These are phyloP conservation scores for Balaeniceps rex DNA, from an alignment of 2,113 vertebrate species.

Conservation along the genomic window DNA sequence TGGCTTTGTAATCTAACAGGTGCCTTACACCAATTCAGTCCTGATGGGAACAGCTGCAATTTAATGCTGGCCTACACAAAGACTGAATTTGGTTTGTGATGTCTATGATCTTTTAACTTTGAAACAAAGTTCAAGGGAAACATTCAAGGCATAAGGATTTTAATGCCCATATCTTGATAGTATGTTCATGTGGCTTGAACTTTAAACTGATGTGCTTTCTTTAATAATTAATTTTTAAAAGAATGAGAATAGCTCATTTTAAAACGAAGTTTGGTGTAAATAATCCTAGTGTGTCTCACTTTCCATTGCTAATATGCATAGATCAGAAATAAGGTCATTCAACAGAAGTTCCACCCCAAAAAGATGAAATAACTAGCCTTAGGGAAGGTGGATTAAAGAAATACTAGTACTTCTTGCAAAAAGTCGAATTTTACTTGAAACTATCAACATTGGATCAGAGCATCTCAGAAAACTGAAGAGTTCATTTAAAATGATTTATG, in stretches of 20 bases:
- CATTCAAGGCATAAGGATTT: constrained; percentile 68
- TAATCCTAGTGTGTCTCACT: not conserved
- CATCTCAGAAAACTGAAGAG: not conserved
- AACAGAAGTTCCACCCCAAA: not conserved
- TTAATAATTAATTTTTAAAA: not conserved
- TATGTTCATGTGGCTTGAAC: not conserved
- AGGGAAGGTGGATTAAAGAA: not conserved
- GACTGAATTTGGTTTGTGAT: constrained; percentile 42
- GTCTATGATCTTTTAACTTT: constrained; percentile 35
- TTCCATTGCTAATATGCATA: not conserved
- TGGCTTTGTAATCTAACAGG: constrained; percentile 18
- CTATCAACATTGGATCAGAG: not conserved
- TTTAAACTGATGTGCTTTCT: not conserved
- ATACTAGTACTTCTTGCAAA: not conserved
- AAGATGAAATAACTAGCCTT: not conserved
- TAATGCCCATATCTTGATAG: not conserved
- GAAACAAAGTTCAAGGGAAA: constrained; percentile 33
- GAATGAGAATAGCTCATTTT: not conserved
- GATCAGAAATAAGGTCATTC: not conserved
- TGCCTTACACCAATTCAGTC: constrained; percentile 26
- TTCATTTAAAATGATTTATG: not conserved
- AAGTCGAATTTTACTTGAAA: not conserved
- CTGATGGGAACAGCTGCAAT: not conserved
- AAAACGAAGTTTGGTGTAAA: not conserved
- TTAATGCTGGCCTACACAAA: not conserved